These are phyloP conservation scores for Aleiodes alternator DNA, from an alignment of 2,888 invertebrate species.

Conservation along the genomic window DNA sequence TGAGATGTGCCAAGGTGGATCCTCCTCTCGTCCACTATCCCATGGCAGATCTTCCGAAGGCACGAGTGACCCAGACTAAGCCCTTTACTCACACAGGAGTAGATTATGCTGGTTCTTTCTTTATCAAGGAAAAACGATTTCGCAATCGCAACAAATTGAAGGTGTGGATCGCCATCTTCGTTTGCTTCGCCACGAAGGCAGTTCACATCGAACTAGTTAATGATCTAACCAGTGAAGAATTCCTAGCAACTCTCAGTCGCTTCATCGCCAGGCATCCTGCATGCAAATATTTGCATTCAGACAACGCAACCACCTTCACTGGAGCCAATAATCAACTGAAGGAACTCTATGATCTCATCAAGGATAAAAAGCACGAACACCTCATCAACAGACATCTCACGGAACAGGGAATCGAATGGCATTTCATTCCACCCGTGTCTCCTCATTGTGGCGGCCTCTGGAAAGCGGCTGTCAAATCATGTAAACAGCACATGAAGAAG, in stretches of 20 bases:
- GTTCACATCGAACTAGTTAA: slow-evolving; percentile 34
- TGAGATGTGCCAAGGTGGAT: slow-evolving; percentile 28
- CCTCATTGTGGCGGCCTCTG: slow-evolving; percentile 61
- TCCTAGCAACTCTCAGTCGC: neutral
- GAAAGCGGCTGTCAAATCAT: slow-evolving; percentile 59
- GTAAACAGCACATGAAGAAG: slow-evolving; percentile 59
- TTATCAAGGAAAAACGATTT: slow-evolving; percentile 49
- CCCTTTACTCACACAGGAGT: slow-evolving; percentile 46
- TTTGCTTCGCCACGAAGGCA: slow-evolving; percentile 12
- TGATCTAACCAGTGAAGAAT: slow-evolving; percentile 45
- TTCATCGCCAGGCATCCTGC: slow-evolving; percentile 22
- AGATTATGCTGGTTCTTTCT: slow-evolving; percentile 51
- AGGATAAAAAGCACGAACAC: neutral
- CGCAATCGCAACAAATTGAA: slow-evolving; percentile 45
- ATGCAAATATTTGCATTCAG: slow-evolving; percentile 39
- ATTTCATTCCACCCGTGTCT: slow-evolving; percentile 58
- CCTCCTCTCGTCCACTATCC: slow-evolving; percentile 5
- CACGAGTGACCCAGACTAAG: neutral
- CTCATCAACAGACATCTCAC: slow-evolving; percentile 12
- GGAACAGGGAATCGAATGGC: slow-evolving; percentile 50
- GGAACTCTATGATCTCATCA: slow-evolving; percentile 39
- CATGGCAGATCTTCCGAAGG: slow-evolving; percentile 25
- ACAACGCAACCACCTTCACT: slow-evolving; percentile 52
- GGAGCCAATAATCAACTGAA: slow-evolving; percentile 46
- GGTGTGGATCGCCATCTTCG: slow-evolving; percentile 49